Base-by-base conservation (phyloP, 2,888 invertebrate species). In the Heterodera filipjevi region DNA sequence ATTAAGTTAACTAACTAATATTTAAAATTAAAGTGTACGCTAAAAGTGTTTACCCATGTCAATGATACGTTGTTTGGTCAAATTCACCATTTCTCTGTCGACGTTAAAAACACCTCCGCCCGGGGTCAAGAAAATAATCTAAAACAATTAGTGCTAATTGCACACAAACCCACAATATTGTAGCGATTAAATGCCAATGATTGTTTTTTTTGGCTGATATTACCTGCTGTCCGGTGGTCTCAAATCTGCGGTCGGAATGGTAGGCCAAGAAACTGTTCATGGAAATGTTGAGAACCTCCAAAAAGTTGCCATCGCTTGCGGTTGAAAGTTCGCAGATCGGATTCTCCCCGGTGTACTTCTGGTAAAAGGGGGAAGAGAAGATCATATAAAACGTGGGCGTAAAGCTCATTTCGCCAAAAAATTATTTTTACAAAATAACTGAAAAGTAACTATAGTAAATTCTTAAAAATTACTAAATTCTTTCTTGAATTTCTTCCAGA, bases 61-160 rank as follows among this genome's bases (percentile, higher is more conserved):
- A 84, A 99, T 98, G 84, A 98, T 95, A 82, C 98, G 92, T 90
- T 99, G 98, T 90, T 99, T 99, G 0, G 99, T 99, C 35, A 99
- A 95, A 90, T 96, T 96, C 0, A 96, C 96, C 35, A 99, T 91
- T 90, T 96, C 96, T 80, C 97, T 92, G 27, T 99, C 97, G 1
- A 99, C 99, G 90, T 98, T 96, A 90, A 98, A 99, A 0, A 99
- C 96, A 0, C 99, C 99, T 10, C 96, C 95, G 1, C 98, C 98
- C 0, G 99, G 98, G 1, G 98, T 98, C 78, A 99, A 94, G 0
- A 99, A 97, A 14, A 99, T 95, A 71, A 82, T 82, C 82, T 82
- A 27, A 84, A 82, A 73, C n/a, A 22, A 22, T n/a, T n/a, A 71
- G 33, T 44, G 6, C 2, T 6, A 39, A 6, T n/a, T n/a, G n/a